Base-by-base conservation (phyloP, 2,797 vertebrate genomes). In the Rhinatrema bivittatum region DNA sequence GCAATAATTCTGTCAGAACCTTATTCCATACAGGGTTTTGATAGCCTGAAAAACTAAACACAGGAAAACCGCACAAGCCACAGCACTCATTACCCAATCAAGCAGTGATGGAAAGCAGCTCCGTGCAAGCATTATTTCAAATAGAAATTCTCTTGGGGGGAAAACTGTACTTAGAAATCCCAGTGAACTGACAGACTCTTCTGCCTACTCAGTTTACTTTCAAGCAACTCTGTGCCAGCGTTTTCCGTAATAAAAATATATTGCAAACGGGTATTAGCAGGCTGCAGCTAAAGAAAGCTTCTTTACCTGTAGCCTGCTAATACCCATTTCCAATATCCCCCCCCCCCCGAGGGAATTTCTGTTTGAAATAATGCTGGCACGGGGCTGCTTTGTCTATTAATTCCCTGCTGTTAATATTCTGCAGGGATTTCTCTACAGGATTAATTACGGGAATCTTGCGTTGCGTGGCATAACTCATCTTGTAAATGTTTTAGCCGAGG, bases 71-170 rank as follows among this genome's bases (percentile, higher is more conserved):
- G 52, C 53, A 55, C 3, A 11, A 51, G 17, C 53, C 50, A 36
- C 62, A 68, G 41, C 16, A 4, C 36, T 62, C 39, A 53, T 72
- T 61, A 70, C 49, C 40, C 46, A 60, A 60, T 46, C 62, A 63
- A 67, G 47, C 9, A 21, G 25, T 53, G 33, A 70, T 60, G 46
- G 46, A 48, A 68, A 46, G 37, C 44, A 68, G 43, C 18, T 29
- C 44, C 41, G 56, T 13, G 30, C 18, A 50, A 3, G 2, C 29
- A 15, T 44, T 38, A 23, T 28, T 56, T 53, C 41, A 48, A 12
- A 15, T 21, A 11, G 25, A 47, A 46, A 36, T 5, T 27, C 17
- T 50, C 4, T n/a, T 12, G n/a, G 10, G 28, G 33, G 25, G 12
- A 21, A 49, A 52, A 11, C 60, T 51, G 20, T 8, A 44, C 26